phyloP scores from a whole-genome alignment of 2,888 invertebrate species.

The Ochropleura leucogaster region DNA sequence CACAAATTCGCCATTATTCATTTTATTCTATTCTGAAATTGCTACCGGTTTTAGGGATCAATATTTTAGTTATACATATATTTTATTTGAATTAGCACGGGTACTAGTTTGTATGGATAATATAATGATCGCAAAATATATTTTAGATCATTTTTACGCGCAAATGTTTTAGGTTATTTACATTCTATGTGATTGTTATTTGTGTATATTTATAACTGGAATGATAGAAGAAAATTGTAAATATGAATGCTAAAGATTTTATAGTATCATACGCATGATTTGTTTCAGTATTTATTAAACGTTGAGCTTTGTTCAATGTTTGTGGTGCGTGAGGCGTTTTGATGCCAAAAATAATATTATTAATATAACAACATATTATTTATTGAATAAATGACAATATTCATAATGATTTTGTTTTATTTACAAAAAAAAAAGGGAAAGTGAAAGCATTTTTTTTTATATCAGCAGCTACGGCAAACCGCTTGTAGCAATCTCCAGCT shows the following conservation, averaged over 20 bases:
- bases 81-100: conserved; percentile 63
- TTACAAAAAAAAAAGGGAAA: background rate
- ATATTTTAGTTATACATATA: conserved; percentile 60
- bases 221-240: conserved; percentile 67
- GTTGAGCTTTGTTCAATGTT: conserved; percentile 86
- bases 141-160: conserved; percentile 64
- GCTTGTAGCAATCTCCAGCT: too few species aligned
- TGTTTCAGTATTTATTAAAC: conserved; percentile 73
- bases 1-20: conserved; percentile 15
- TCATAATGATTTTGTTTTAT: conserved; percentile 73
- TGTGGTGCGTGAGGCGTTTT: conserved; percentile 77
- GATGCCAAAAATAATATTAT: conserved; percentile 79
- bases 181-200: conserved; percentile 64
- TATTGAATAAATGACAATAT: conserved; percentile 87
- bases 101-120: conserved; percentile 63
- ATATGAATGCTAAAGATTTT: conserved; percentile 66
- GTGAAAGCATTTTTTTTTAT: too few species aligned
- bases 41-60: conserved; percentile 67
- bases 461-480: too few species aligned
- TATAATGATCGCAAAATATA: conserved; percentile 52
- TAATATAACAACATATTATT: conserved; percentile 81
- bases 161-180: conserved; percentile 60
- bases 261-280: conserved; percentile 67
- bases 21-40: conserved; percentile 29
- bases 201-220: conserved; percentile 61